Evolutionary conservation across 2,797 vertebrate genomes (phyloP), one percentile per base, ranked within the genome.

Genomic region (Graptemys geographica): DNA sequence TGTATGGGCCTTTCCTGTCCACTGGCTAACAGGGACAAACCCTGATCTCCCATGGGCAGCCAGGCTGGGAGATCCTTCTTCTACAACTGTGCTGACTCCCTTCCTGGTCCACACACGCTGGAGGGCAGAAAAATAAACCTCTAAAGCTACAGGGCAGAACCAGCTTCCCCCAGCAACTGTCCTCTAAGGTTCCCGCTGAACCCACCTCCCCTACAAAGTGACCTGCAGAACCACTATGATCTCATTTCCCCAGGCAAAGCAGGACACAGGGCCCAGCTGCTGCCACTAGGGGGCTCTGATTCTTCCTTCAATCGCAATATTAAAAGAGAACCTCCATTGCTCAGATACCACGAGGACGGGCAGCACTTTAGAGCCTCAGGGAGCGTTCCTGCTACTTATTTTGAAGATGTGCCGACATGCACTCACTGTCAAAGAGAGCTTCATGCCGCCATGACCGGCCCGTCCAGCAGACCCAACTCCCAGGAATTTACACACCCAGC

Each of bases 51-150:
- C 56, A 31, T 8, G 69, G 37, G 59, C 7, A 81, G 33, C 25
- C 80, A 90, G 27, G 79, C 44, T 49, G 31, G 27, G n/a, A 81
- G 55, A 62, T 1, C 62, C 10, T 4, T 19, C 25, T 81, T 16
- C 12, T 11, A 52, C 15, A 59, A 7, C 41, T 56, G 11, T 49
- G 6, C 23, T 3, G 27, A 28, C 21, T 31, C 31, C 13, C 27
- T 83, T 56, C 49, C 47, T 47, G 28, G 23, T n/a, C 53, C 89
- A 55, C 52, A 11, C n/a, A 87, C 31, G 16, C 21, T 72, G 47
- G 84, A 2, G 9, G 28, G 3, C 6, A 2, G 6, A 4, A 1
- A 9, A 23, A 84, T 31, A 1, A 1, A 27, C 3, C 2, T 23
- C 10, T 27, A 51, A 53, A 81, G n/a, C 31, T 53, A 53, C 31